These are phyloP conservation scores for Azorinus chamasolen DNA, from an alignment of 2,888 invertebrate species.

Conservation along the genomic window DNA sequence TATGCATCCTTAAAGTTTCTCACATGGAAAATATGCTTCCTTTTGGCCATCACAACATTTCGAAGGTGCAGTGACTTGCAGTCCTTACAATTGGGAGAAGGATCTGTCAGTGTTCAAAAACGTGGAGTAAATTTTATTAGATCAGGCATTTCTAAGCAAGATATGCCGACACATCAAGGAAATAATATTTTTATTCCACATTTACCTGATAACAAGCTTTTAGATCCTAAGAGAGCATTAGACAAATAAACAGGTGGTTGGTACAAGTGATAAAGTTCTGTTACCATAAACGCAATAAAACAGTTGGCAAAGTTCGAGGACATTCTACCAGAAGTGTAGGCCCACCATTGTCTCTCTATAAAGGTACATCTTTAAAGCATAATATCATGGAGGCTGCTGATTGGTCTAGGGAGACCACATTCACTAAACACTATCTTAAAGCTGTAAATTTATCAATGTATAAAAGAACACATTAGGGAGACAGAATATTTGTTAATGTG, in stretches of 20 bases:
- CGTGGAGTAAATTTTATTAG: constrained; percentile 27
- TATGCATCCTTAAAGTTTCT: constrained; percentile 14
- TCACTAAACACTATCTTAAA: constrained; percentile 10
- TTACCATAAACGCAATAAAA: constrained; percentile 10
- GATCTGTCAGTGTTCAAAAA: constrained; percentile 15
- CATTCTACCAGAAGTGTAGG: constrained; percentile 32
- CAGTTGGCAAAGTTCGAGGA: neutral
- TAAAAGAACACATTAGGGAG: too few relatives aligned
- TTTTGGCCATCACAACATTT: constrained; percentile 34
- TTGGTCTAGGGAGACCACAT: too few relatives aligned
- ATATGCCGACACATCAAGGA: constrained; percentile 16
- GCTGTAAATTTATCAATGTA: too few relatives aligned
- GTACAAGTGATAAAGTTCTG: constrained; percentile 3
- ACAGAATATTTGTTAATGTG: too few relatives aligned
- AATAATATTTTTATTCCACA: constrained; percentile 25
- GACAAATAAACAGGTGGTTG: neutral
- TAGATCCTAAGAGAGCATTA: constrained; percentile 35
- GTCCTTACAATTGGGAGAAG: constrained; percentile 25
- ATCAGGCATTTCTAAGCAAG: constrained; percentile 17
- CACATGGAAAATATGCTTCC: constrained; percentile 28
- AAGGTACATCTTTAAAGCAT: constrained; percentile 24
- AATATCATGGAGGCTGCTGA: neutral
- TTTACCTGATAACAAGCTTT: constrained; percentile 14
- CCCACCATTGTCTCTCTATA: constrained; percentile 22
- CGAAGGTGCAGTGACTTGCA: constrained; percentile 37